phyloP scores from a whole-genome alignment of 92 coral and sea anemone species.

The Pocillopora grandis region DNA sequence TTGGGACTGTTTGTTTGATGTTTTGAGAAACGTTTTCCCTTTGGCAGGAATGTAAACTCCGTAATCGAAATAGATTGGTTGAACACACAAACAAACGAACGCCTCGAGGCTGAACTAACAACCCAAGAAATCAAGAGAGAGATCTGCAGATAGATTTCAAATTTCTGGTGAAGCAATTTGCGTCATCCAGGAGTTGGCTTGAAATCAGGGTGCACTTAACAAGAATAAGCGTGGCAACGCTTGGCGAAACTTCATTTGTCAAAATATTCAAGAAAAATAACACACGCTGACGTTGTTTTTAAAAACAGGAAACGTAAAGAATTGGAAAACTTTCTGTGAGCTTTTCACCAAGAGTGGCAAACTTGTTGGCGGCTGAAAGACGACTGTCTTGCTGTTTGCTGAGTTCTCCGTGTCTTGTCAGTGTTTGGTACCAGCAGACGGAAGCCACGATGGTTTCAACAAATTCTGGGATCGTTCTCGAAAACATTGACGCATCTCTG shows the following conservation, averaged over 20 bases:
- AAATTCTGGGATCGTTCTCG: conserved; percentile 1
- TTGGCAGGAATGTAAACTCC: conserved; percentile 17
- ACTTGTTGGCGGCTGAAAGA: background rate
- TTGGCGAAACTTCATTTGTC: conserved; percentile 12
- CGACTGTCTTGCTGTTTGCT: background rate
- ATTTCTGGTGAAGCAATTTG: background rate
- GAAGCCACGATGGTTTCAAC: conserved; percentile 16
- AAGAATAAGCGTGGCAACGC: background rate
- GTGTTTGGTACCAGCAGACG: background rate
- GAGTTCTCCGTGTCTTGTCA: background rate
- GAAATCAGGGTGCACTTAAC: background rate
- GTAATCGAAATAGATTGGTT: conserved; percentile 47
- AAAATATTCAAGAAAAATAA: conserved; percentile 11
- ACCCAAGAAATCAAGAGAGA: background rate
- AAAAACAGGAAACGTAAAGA: background rate
- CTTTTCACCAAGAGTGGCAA: background rate
- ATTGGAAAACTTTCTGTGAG: background rate
- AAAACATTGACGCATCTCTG: conserved; percentile 39
- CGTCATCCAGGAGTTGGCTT: background rate
- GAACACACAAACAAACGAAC: conserved; percentile 38
- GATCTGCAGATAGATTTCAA: background rate
- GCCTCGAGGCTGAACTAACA: background rate
- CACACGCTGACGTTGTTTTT: background rate
- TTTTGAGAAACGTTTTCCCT: background rate
- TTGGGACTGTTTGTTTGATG: background rate